Base-by-base conservation (phyloP, 2,888 invertebrate species). In the Pediacus dermestoides region DNA sequence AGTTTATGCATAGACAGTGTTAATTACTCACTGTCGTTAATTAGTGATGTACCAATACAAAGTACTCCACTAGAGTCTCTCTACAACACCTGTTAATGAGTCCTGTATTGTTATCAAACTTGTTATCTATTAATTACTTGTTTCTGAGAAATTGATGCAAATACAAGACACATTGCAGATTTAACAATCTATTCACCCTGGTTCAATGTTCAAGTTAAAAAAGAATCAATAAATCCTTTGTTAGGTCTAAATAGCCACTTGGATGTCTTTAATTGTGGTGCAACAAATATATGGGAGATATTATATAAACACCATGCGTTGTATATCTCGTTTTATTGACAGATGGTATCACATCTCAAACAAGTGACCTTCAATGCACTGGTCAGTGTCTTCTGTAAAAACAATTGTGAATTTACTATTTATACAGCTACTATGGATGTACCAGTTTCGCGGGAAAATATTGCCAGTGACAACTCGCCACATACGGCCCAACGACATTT, bases 111-210 rank as follows among this genome's bases (percentile, higher is more conserved):
- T 54, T 54, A 53, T 53, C 53, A 42, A 40, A 34, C 36, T 37
- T 53, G 52, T 52, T 53, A 54, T 54, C 54, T 54, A 47, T 53
- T 54, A 54, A 52, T 54, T 54, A 52, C 51, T 37, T 48, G 50
- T 42, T 52, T 54, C 48, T 48, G 37, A 47, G 50, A 50, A 54
- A 52, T n/a, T n/a, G n/a, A n/a, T n/a, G n/a, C n/a, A n/a, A n/a
- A n/a, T n/a, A n/a, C n/a, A n/a, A n/a, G n/a, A n/a, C n/a, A n/a
- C n/a, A n/a, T n/a, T n/a, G n/a, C n/a, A n/a, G n/a, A n/a, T n/a
- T n/a, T n/a, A n/a, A n/a, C n/a, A n/a, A n/a, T n/a, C n/a, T n/a
- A n/a, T n/a, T n/a, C n/a, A n/a, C n/a, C n/a, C n/a, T n/a, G n/a
- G n/a, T n/a, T n/a, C n/a, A n/a, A n/a, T n/a, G n/a, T n/a, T n/a